These are phyloP conservation scores for Ectropis crepuscularia DNA, from an alignment of 2,888 invertebrate species.

Conservation along the genomic window DNA sequence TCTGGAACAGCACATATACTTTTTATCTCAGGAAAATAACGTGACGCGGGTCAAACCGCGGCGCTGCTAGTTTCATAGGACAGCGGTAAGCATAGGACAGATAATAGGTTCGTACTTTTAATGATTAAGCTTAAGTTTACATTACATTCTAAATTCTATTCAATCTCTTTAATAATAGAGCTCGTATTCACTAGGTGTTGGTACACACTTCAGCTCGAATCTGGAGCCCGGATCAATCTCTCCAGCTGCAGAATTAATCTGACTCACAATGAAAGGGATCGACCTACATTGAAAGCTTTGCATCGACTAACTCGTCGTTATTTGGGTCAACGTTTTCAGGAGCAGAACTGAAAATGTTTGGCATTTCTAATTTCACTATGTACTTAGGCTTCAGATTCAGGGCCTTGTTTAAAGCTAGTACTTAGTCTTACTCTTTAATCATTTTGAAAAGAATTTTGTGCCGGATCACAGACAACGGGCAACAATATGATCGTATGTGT, in stretches of 20 bases:
- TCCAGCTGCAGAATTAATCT: conserved; percentile 25
- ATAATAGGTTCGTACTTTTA: not conserved
- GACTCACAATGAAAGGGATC: conserved; percentile 28
- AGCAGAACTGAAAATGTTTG: conserved; percentile 1
- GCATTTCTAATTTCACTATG: not conserved
- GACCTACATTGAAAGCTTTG: conserved; percentile 24
- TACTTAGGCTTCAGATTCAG: too few relatives aligned
- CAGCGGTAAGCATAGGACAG: too few relatives aligned
- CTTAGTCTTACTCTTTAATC: not conserved
- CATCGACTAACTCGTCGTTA: conserved; percentile 5
- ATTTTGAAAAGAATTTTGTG: not conserved
- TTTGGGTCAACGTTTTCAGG: conserved; percentile 15
- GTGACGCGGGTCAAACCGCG: too few relatives aligned
- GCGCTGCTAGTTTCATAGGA: too few relatives aligned
- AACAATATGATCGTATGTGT: too few relatives aligned
- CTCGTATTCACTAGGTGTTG: conserved; percentile 2
- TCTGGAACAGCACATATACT: too few relatives aligned
- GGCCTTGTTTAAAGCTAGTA: too few relatives aligned
- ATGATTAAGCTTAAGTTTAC: not conserved
- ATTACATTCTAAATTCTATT: not conserved
- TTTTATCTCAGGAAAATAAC: too few relatives aligned
- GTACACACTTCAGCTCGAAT: conserved; percentile 7
- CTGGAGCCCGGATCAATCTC: conserved; percentile 22
- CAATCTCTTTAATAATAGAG: not conserved
- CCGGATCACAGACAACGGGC: too few relatives aligned